Percentiles rank a stretch among this genome's conserved stretches.
Evolutionary conservation across 1,140 invertebrate species (phyloP).

Genomic region (Aricia agestis): DNA sequence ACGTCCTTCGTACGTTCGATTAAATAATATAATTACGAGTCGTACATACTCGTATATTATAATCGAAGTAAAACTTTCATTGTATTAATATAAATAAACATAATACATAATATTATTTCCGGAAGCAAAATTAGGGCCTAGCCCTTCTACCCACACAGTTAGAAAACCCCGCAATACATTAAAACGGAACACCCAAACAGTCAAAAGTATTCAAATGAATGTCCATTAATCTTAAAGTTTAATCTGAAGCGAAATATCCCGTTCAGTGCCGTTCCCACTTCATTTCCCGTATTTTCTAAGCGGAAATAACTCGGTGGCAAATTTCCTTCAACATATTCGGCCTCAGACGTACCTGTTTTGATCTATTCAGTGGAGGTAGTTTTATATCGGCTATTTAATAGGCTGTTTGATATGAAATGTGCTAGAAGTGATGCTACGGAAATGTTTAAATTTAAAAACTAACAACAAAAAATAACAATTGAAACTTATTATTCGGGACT

Average conservation of each 20-base stretch:
- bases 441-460: too few species aligned
- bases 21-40: too few species aligned
- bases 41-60: too few species aligned
- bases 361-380: background rate
- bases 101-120: too few species aligned
- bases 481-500: too few species aligned
- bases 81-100: too few species aligned
- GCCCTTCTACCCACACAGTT: too few species aligned
- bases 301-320: slow-evolving; percentile 43
- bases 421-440: too few species aligned
- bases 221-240: slow-evolving; percentile 11
- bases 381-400: background rate
- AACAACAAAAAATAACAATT: too few species aligned
- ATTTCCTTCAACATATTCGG: slow-evolving; percentile 29
- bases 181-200: background rate
- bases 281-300: slow-evolving; percentile 43
- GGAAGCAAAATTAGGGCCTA: too few species aligned
- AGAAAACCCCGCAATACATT: background rate
- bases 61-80: too few species aligned
- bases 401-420: background rate
- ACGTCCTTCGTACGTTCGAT: too few species aligned
- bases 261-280: slow-evolving; percentile 32
- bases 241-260: slow-evolving; percentile 27
- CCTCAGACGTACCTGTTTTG: background rate
- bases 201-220: slow-evolving; percentile 5